A percentile compares a stretch with the other conserved stretches of the same genome.
phyloP scores from a whole-genome alignment of 2,888 invertebrate genomes.

The Apotomis capreana region DNA sequence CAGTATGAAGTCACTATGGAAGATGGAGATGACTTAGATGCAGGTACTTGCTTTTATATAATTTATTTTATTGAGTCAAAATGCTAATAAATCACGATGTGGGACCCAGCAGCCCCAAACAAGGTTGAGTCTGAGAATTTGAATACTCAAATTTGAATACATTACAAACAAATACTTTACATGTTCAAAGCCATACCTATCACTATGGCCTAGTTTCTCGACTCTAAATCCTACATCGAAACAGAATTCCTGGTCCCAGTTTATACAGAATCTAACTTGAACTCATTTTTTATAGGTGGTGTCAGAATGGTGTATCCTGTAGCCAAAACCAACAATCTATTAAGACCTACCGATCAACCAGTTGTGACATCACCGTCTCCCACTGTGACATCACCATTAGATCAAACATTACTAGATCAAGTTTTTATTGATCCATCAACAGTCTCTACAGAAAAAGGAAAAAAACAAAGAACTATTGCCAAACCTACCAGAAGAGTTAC shows the following conservation, averaged over 20 bases:
- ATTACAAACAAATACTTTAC: too few relatives aligned
- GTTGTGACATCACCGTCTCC: constrained; percentile 64
- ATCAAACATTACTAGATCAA: constrained; percentile 53
- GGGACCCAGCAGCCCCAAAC: too few relatives aligned
- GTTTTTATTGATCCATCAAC: constrained; percentile 51
- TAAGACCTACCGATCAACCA: constrained; percentile 55
- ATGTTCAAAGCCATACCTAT: too few relatives aligned
- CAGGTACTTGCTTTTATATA: constrained; percentile 55
- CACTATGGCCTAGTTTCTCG: too few relatives aligned
- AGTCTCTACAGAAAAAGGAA: constrained; percentile 60
- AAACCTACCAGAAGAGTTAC: constrained; percentile 54
- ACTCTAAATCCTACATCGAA: too few relatives aligned
- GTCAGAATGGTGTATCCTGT: constrained; percentile 58
- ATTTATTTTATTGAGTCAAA: too few relatives aligned
- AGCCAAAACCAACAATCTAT: constrained; percentile 50
- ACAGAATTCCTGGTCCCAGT: neutral
- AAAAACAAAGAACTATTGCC: constrained; percentile 49
- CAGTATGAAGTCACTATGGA: constrained; percentile 78
- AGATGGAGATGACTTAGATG: constrained; percentile 71
- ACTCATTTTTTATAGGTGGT: constrained; percentile 55
- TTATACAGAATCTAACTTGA: constrained; percentile 11
- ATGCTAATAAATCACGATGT: too few relatives aligned
- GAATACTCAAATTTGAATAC: too few relatives aligned
- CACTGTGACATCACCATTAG: constrained; percentile 53
- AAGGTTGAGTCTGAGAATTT: too few relatives aligned